phyloP scores from a whole-genome alignment of 2,888 invertebrate genomes.

The Drosophila tripunctata region DNA sequence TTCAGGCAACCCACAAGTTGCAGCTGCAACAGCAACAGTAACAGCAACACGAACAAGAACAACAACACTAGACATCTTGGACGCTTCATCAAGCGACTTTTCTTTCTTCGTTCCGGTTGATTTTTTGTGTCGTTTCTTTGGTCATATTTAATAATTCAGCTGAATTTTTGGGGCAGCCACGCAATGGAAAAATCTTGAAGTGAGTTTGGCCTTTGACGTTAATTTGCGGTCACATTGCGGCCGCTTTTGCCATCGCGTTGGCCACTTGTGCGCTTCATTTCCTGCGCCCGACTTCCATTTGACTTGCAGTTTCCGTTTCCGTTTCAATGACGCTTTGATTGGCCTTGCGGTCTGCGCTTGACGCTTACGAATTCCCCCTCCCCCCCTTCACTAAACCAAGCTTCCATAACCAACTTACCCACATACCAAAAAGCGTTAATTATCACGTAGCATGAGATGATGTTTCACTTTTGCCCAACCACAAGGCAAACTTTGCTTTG shows the following conservation, averaged over 20 bases:
- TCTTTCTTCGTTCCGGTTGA: conserved; percentile 9
- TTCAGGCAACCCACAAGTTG: conserved; percentile 47
- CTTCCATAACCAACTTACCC: conserved; percentile 31
- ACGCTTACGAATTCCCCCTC: conserved; percentile 2
- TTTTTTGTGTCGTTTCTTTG: conserved; percentile 19
- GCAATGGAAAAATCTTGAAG: conserved; percentile 28
- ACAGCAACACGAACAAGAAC: conserved; percentile 9
- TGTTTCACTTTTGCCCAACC: conserved; percentile 11
- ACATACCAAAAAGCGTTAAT: no score
- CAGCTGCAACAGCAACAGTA: conserved; percentile 23
- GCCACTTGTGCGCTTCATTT: conserved; percentile 71
- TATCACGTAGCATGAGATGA: conserved; percentile 49
- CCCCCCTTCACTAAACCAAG: neutral
- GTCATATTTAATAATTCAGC: conserved; percentile 69
- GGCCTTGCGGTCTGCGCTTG: conserved; percentile 64
- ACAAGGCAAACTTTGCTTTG: conserved; percentile 34
- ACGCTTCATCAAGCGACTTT: conserved; percentile 31
- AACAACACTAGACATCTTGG: conserved; percentile 4
- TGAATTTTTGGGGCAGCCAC: conserved; percentile 32
- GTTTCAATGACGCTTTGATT: conserved; percentile 78
- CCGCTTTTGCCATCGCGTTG: conserved; percentile 12
- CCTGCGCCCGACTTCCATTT: conserved; percentile 71
- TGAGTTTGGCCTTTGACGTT: conserved; percentile 40
- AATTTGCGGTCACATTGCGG: conserved; percentile 59
- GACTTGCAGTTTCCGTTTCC: conserved; percentile 79